Conservation (phyloP, 2,113 vertebrate genomes). For the Strix uralensis region DNA sequence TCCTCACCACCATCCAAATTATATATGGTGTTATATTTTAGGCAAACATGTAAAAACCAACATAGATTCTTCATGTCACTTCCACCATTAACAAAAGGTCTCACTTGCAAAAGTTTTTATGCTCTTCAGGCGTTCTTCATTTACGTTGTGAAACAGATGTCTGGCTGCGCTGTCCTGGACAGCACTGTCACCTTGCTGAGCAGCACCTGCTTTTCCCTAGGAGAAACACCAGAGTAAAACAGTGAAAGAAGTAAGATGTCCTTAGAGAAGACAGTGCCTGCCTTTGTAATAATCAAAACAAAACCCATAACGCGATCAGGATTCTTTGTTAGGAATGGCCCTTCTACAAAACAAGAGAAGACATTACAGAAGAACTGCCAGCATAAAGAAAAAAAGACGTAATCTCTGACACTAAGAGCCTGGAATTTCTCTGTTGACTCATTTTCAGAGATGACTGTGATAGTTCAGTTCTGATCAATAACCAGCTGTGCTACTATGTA, state of each 20-base stretch:
- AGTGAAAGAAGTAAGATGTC: background rate
- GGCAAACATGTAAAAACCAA: background rate
- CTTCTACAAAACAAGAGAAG: background rate
- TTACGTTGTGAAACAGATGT: constrained; percentile 75
- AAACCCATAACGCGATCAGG: background rate
- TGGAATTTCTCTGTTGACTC: background rate
- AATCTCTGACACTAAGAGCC: background rate
- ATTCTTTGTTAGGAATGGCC: background rate
- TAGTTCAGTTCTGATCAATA: background rate
- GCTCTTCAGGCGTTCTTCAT: constrained; percentile 74
- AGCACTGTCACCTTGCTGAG: constrained; percentile 67
- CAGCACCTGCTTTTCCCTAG: constrained; percentile 75
- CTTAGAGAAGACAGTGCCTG: background rate
- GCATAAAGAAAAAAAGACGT: background rate
- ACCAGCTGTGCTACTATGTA: background rate
- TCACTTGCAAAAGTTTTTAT: constrained; percentile 79
- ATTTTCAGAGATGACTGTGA: background rate
- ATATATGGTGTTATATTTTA: background rate
- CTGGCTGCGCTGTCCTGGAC: constrained; percentile 73
- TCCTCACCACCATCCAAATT: background rate
- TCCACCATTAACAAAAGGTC: background rate
- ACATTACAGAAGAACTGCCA: background rate
- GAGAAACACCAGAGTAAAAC: background rate
- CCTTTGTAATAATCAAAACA: background rate
- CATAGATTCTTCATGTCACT: background rate